phyloP scores from a whole-genome alignment of 2,888 invertebrate species.

The Galerucella nymphaeae region DNA sequence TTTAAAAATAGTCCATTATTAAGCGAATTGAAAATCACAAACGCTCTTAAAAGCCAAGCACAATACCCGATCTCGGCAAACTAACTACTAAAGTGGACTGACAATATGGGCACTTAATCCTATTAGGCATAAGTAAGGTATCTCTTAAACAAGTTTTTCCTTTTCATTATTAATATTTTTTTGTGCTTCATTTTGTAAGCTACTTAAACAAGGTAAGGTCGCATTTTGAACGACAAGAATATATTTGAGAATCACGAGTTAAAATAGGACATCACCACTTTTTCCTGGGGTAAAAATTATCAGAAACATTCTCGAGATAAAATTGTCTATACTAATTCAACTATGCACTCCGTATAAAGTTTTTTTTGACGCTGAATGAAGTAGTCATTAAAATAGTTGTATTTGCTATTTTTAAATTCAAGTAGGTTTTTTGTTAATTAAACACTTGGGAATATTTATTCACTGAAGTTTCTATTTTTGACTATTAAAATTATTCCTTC shows the following conservation, averaged over 20 bases:
- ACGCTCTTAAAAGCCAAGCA: conserved; percentile 28
- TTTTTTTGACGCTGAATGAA: neutral
- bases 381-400: neutral
- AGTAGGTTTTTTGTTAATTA: neutral
- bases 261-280: neutral
- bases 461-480: too few relatives aligned
- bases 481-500: too few relatives aligned
- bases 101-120: conserved; percentile 42
- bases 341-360: neutral
- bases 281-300: too few relatives aligned
- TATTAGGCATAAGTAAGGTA: conserved; percentile 46
- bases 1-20: conserved; percentile 13
- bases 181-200: conserved; percentile 22
- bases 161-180: conserved; percentile 36
- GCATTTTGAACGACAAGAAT: neutral
- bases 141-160: conserved; percentile 39
- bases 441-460: neutral
- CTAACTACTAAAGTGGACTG: conserved; percentile 42
- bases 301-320: too few relatives aligned
- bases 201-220: conserved; percentile 1
- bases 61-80: conserved; percentile 36
- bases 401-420: neutral
- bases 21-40: conserved; percentile 15
- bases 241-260: neutral
- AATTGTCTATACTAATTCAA: too few relatives aligned